Evolutionary conservation across 2,797 vertebrate genomes (phyloP).

Genomic region (Thunnus albacares): DNA sequence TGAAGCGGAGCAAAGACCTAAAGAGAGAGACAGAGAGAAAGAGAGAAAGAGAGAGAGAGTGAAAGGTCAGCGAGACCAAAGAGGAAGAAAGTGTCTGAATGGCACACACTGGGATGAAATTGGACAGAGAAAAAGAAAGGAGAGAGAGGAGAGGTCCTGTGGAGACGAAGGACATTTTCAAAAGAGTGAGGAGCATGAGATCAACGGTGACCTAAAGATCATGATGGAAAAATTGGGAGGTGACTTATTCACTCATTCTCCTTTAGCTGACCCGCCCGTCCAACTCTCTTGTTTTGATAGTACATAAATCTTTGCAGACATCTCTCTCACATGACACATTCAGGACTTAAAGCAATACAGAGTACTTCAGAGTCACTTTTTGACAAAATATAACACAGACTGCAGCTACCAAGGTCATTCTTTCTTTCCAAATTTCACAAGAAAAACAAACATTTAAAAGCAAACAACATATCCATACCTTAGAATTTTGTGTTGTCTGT

Average conservation of each 20-base stretch:
- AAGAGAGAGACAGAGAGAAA: conserved; percentile 8
- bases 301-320: conserved; percentile 11
- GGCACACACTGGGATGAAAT: conserved; percentile 62
- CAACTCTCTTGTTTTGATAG: conserved; percentile 23
- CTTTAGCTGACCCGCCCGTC: neutral
- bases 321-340: conserved; percentile 5
- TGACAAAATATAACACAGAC: neutral
- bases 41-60: conserved; percentile 26
- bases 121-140: conserved; percentile 53
- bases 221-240: conserved; percentile 52
- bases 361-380: neutral
- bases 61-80: conserved; percentile 77
- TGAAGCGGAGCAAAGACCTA: conserved; percentile 56
- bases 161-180: conserved; percentile 60
- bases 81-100: conserved; percentile 61
- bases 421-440: neutral
- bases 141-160: conserved; percentile 27
- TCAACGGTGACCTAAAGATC: conserved; percentile 45
- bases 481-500: neutral
- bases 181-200: conserved; percentile 42
- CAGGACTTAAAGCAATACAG: neutral
- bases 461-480: no score
- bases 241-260: conserved; percentile 29
- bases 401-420: neutral
- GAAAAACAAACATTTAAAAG: no score